phyloP scores from a whole-genome alignment of 2,113 vertebrate genomes.

The Camelus bactrianus region DNA sequence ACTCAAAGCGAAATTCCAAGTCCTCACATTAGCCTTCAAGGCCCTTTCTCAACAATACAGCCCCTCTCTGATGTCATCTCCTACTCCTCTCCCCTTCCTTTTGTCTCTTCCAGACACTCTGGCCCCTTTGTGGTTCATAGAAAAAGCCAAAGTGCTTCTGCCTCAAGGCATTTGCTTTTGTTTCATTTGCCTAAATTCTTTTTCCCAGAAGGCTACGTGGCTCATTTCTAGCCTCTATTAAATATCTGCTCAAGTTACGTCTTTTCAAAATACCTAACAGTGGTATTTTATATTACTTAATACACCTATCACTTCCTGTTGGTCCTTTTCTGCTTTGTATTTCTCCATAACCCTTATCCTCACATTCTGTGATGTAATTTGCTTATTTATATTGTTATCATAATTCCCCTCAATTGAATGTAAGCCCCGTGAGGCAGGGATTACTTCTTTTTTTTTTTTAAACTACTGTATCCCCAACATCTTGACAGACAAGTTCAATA shows the following conservation, averaged over 20 bases:
- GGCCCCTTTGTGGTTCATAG: background rate
- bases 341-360: background rate
- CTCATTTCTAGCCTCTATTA: background rate
- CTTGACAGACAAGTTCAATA: background rate
- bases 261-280: background rate
- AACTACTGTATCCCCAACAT: background rate
- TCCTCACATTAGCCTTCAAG: background rate
- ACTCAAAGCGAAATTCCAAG: background rate
- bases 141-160: background rate
- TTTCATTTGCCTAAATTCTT: background rate
- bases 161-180: background rate
- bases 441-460: background rate
- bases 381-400: background rate
- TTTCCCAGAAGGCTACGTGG: background rate
- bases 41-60: no score
- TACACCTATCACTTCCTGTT: background rate
- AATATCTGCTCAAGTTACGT: background rate
- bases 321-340: background rate
- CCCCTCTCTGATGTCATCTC: background rate
- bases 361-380: background rate
- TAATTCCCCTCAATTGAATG: background rate
- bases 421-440: background rate
- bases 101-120: background rate
- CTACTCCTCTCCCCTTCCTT: background rate
- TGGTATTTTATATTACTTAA: background rate